Evolutionary conservation across 1,140 invertebrate genomes (phyloP).

Genomic region (Magallana ariakensis): DNA sequence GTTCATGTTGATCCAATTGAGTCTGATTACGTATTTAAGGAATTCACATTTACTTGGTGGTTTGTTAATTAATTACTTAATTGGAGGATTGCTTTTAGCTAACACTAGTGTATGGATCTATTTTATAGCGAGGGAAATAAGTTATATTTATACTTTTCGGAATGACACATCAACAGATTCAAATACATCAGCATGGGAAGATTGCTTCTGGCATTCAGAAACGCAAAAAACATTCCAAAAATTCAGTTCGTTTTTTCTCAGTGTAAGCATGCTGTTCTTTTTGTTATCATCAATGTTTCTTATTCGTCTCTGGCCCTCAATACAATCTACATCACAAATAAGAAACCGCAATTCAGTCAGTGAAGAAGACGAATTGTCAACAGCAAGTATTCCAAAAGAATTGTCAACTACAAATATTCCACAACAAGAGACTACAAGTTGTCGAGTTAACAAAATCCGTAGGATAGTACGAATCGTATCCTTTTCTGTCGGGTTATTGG

Average conservation of each 20-base stretch:
- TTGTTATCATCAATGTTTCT: constrained; percentile 1
- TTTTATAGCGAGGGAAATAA: neutral
- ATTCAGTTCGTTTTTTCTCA: neutral
- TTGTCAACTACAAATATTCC: neutral
- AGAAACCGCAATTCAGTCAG: neutral
- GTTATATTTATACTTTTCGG: neutral
- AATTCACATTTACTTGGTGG: neutral
- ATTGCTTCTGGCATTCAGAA: neutral
- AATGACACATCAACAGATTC: neutral
- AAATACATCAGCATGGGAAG: neutral
- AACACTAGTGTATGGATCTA: neutral
- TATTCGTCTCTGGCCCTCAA: neutral
- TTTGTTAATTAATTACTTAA: neutral
- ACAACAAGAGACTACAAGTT: too few species aligned
- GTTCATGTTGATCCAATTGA: neutral
- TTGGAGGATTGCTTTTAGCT: neutral
- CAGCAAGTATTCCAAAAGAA: neutral
- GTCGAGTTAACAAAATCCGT: too few species aligned
- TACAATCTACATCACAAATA: neutral
- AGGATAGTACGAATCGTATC: neutral
- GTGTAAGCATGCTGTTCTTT: neutral
- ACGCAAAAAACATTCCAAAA: neutral
- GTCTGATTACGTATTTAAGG: neutral
- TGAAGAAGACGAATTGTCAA: neutral
- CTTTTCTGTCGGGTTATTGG: neutral